These are phyloP conservation scores for Chrysodeixis includens DNA, from an alignment of 2,888 invertebrate species.

Conservation along the genomic window DNA sequence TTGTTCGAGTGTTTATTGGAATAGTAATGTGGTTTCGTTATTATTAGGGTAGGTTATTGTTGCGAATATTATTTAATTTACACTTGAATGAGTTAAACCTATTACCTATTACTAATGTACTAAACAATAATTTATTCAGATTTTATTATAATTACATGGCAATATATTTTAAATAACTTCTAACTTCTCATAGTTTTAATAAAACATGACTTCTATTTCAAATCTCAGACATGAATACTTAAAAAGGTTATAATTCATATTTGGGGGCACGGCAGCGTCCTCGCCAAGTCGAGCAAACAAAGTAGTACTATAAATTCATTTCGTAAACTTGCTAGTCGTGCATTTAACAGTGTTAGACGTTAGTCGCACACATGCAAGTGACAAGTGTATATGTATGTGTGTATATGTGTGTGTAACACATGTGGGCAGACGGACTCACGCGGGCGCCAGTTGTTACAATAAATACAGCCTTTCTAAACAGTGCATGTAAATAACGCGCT, in stretches of 20 bases:
- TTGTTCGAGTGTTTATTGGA: constrained; percentile 12
- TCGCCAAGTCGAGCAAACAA: no score
- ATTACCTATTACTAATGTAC: no score
- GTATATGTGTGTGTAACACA: neutral
- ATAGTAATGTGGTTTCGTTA: neutral
- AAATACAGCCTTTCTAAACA: constrained; percentile 18
- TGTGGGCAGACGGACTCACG: constrained; percentile 21
- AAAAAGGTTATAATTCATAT: no score
- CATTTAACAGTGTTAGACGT: neutral
- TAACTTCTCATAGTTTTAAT: no score
- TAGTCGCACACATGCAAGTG: neutral
- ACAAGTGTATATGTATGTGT: neutral
- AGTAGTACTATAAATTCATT: no score
- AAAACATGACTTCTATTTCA: no score
- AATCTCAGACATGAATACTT: no score
- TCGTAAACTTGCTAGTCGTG: no score
- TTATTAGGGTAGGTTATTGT: neutral
- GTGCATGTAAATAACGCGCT: constrained; percentile 18
- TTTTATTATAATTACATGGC: no score
- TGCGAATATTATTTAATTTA: neutral
- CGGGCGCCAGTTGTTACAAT: constrained; percentile 11
- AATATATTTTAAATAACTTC: no score
- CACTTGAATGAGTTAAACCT: neutral
- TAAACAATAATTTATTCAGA: no score
- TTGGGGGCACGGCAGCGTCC: no score